A percentile compares a stretch with the other conserved stretches of the same genome.
phyloP scores from a whole-genome alignment of 2,113 vertebrate species.

The Limanda limanda region DNA sequence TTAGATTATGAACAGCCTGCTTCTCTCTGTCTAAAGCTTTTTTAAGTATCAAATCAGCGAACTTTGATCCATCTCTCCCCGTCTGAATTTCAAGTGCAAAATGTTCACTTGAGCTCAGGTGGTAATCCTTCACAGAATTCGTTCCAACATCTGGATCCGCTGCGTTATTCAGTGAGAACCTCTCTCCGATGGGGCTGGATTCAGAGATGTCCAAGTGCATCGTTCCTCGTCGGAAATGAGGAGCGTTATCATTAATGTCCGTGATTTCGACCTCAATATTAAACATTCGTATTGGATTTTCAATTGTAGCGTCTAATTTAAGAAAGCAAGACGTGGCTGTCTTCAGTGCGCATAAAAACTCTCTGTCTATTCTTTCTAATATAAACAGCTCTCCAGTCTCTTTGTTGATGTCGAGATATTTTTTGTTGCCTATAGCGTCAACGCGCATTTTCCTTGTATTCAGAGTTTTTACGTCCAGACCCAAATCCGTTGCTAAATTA shows the following conservation, averaged over 20 bases:
- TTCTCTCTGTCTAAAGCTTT: slow-evolving; percentile 71
- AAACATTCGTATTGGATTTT: slow-evolving; percentile 82
- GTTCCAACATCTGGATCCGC: slow-evolving; percentile 74
- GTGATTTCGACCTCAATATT: slow-evolving; percentile 78
- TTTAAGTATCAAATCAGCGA: slow-evolving; percentile 72
- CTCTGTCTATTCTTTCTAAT: slow-evolving; percentile 72
- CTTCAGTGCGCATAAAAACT: slow-evolving; percentile 31
- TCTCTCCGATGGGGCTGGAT: slow-evolving; percentile 59
- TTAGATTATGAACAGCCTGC: slow-evolving; percentile 68
- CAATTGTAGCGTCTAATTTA: slow-evolving; percentile 82
- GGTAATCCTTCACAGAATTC: slow-evolving; percentile 75
- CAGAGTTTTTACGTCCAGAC: too few species aligned
- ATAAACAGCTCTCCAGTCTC: slow-evolving; percentile 74
- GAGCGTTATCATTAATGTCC: slow-evolving; percentile 78
- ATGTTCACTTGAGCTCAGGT: slow-evolving; percentile 71
- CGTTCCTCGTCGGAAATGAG: slow-evolving; percentile 77
- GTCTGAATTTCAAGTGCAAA: slow-evolving; percentile 73
- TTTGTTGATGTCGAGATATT: slow-evolving; percentile 83
- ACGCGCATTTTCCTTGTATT: too few species aligned
- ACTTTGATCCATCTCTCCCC: slow-evolving; percentile 74
- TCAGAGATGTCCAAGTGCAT: slow-evolving; percentile 81
- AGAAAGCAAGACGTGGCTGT: slow-evolving; percentile 55
- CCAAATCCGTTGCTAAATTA: too few species aligned
- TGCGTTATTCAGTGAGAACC: slow-evolving; percentile 78
- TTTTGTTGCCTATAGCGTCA: too few species aligned